These are phyloP conservation scores for Proteles cristata DNA, from an alignment of 2,113 vertebrate genomes.

Conservation along the genomic window DNA sequence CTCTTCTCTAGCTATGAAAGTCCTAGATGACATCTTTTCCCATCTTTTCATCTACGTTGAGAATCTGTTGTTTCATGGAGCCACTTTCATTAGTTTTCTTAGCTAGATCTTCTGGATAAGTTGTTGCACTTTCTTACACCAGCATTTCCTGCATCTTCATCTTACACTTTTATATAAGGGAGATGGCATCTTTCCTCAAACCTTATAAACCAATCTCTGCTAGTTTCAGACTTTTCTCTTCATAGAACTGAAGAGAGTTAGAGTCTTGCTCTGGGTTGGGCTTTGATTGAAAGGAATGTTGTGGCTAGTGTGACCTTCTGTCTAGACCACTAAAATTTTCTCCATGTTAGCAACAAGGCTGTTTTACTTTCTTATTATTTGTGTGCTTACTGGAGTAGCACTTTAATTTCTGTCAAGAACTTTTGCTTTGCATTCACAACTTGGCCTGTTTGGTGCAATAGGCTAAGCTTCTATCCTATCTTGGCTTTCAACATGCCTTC, in stretches of 20 bases:
- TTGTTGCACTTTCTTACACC: too few species aligned
- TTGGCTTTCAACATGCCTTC: too few species aligned
- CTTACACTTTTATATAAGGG: too few species aligned
- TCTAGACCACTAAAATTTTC: neutral
- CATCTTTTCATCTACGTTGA: neutral
- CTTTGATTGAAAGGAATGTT: neutral
- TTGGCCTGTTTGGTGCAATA: too few species aligned
- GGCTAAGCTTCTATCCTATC: too few species aligned
- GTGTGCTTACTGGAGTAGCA: neutral
- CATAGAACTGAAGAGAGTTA: neutral
- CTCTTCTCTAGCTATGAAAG: neutral
- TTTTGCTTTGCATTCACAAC: neutral
- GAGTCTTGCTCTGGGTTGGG: neutral
- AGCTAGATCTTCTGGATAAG: neutral
- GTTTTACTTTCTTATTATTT: neutral
- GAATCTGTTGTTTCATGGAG: neutral
- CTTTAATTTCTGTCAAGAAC: neutral
- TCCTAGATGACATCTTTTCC: neutral
- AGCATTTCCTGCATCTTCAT: too few species aligned
- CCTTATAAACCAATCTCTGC: neutral
- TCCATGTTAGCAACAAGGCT: neutral
- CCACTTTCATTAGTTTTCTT: neutral
- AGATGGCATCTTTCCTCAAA: too few species aligned
- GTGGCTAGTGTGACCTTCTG: neutral
- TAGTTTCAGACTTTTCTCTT: neutral